These are phyloP conservation scores for Poeciliopsis turneri DNA, from an alignment of 2,797 vertebrate species.

Conservation along the genomic window DNA sequence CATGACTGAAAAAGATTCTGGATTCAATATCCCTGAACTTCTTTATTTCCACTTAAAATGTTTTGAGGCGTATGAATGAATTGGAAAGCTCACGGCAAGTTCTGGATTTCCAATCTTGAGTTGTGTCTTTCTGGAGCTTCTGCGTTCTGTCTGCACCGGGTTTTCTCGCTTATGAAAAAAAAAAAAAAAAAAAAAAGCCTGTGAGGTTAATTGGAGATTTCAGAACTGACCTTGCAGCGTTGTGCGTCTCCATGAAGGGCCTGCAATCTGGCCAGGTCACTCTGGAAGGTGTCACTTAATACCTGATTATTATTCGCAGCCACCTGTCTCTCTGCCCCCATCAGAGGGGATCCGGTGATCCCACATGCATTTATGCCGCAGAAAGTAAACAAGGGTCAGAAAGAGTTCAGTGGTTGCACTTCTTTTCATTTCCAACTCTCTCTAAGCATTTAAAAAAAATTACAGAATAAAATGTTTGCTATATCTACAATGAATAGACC, in stretches of 20 bases:
- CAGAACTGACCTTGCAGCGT: background rate
- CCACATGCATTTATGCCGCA: conserved; percentile 1
- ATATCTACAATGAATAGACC: too few species aligned
- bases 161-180: background rate
- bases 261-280: conserved; percentile 45
- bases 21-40: background rate
- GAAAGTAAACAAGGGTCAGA: conserved; percentile 39
- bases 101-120: background rate
- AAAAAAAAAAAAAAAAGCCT: background rate
- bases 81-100: background rate
- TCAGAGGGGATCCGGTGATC: conserved; percentile 24
- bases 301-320: conserved; percentile 78
- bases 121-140: background rate
- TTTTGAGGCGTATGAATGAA: background rate
- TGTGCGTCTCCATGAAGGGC: background rate
- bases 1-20: background rate
- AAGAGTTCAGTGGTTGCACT: conserved; percentile 44
- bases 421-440: conserved; percentile 15
- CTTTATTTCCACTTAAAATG: background rate
- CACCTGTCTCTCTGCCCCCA: conserved; percentile 71
- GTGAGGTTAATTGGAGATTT: background rate
- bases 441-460: background rate
- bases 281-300: conserved; percentile 74
- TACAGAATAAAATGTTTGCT: background rate
- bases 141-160: background rate